Base-by-base conservation (phyloP, 2,113 vertebrate species). In the Genyomyrus donnyi region DNA sequence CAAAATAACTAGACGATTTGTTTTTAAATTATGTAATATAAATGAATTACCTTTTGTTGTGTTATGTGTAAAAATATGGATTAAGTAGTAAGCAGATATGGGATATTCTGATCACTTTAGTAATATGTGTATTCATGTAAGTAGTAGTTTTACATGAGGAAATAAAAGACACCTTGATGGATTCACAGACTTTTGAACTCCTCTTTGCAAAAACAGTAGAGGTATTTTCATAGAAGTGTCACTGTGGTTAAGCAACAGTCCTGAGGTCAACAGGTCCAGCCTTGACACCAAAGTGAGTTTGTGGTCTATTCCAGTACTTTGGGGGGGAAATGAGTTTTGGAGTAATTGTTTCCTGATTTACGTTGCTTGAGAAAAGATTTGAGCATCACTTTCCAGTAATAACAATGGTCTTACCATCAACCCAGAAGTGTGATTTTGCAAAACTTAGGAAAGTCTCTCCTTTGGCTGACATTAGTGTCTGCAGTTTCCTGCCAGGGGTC, bases 371-470 rank as follows among this genome's bases (percentile, higher is more conserved):
- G 48, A 35, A 21, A 56, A 35, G 27, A 48, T 85, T 24, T 85
- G 21, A 85, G n/a, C 24, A n/a, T 49, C 48, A 27, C 8, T 35
- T 8, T 87, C 5, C 53, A 85, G 39, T 62, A 66, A 24, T 70
- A 5, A 48, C 0, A 35, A 90, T 66, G n/a, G 62, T 89, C 95
- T 95, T 97, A 99, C 98, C 98, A 27, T 98, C 97, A 89, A 96
- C 92, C 94, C 96, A 98, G 45, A 45, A 92, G 46, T 92, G 93
- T 5, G 97, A 97, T 94, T 99, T 99, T 39, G 95, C 97, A 92
- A 98, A 98, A 93, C 96, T 97, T 90, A 97, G 92, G 90, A 99
- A 97, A n/a, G 88, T 95, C 66, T 97, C 96, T 89, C 97, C 97
- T 0, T 42, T 90, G 49, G 94, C 91, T 58, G 98, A 98, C 58